phyloP scores from a whole-genome alignment of 2,888 invertebrate genomes.

The Apodemia duryi region DNA sequence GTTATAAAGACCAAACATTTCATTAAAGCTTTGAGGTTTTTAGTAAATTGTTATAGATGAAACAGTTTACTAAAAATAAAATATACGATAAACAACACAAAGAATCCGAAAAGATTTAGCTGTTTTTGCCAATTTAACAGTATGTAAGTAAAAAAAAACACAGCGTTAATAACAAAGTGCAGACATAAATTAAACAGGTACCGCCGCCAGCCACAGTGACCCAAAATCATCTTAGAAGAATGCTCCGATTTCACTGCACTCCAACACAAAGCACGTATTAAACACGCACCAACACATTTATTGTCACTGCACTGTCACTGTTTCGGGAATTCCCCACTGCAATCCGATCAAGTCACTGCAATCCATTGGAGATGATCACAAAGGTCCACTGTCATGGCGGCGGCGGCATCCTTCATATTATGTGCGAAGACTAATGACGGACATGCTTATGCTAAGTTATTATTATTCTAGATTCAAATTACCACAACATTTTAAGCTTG shows the following conservation, averaged over 20 bases:
- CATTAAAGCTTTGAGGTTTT: too few species aligned
- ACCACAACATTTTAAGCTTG: constrained; percentile 41
- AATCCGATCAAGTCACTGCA: constrained; percentile 75
- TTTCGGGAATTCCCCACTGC: constrained; percentile 65
- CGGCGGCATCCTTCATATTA: constrained; percentile 62
- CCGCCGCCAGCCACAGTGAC: constrained; percentile 70
- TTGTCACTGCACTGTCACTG: constrained; percentile 63
- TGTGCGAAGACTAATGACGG: constrained; percentile 48
- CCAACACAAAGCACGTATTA: constrained; percentile 43
- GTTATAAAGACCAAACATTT: too few species aligned
- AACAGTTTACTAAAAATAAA: background rate
- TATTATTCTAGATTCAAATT: constrained; percentile 35
- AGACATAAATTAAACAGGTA: constrained; percentile 47
- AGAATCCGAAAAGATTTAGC: background rate
- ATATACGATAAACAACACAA: background rate
- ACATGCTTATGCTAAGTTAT: constrained; percentile 41
- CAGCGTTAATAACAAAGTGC: constrained; percentile 50
- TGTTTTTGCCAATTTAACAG: constrained; percentile 11
- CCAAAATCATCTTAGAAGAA: constrained; percentile 25
- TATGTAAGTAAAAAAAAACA: constrained; percentile 28
- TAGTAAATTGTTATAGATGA: too few species aligned
- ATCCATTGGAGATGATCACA: constrained; percentile 55
- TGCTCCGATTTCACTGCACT: constrained; percentile 52
- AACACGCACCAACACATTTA: constrained; percentile 57
- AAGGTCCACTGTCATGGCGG: constrained; percentile 52